Base-by-base conservation (phyloP, 2,113 vertebrate species). In the Rhinichthys klamathensis region DNA sequence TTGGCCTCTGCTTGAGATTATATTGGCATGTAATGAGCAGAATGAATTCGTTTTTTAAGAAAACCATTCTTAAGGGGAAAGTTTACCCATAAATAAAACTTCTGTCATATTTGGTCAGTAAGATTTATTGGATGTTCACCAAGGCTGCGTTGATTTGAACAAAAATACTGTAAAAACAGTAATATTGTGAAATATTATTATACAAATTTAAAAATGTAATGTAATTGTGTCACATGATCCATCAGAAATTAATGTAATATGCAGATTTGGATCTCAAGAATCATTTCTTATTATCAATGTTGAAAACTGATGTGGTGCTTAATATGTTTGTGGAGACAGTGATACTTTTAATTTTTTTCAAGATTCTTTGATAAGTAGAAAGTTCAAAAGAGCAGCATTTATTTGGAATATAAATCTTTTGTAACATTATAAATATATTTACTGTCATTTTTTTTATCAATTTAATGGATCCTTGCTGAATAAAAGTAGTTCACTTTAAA, bases 11-110 rank as follows among this genome's bases (percentile, higher is more conserved):
- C 32, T 58, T 65, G n/a, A 87, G 83, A 87, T 84, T 77, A 41
- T 25, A 82, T 87, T 89, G 38, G 44, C 79, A n/a, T 87, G 70
- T 73, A 84, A 84, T 78, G 63, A 63, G 54, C n/a, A 87, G 65
- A 84, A 67, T 32, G 61, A 84, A 60, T 46, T 83, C 3, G 25
- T 44, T 76, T 54, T 56, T 51, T 76, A 76, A 30, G 25, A 46
- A 65, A 65, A 65, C 16, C n/a, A 12, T 44, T 65, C 38, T 46
- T 80, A 63, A 80, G 61, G 35, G 13, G 21, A 80, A 25, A 74
- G 72, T 74, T 74, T 11, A 46, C 23, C 41, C 11, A 74, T 25
- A 46, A 32, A 49, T 21, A 54, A 76, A 76, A 54, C 0, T 2
- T 18, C 6, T 76, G 15, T 49, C 13, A 51, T 56, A 9, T 56